phyloP scores from a whole-genome alignment of 92 coral and sea anemone genomes.

The Epizoanthus rinbou region DNA sequence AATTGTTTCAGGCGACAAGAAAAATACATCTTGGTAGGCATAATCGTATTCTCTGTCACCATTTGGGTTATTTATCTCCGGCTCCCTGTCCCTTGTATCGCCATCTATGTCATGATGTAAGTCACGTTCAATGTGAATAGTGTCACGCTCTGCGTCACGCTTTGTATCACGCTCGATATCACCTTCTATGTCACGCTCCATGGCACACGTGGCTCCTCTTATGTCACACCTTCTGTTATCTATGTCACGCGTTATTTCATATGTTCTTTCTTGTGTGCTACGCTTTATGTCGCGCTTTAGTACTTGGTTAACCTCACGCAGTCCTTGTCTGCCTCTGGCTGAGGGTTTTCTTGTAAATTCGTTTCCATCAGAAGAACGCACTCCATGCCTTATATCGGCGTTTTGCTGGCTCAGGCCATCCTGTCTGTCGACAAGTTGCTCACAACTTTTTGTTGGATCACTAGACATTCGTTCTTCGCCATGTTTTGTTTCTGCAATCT shows the following conservation, averaged over 20 bases:
- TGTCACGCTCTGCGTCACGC: background rate
- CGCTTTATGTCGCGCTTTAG: too few relatives aligned
- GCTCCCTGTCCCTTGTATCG: background rate
- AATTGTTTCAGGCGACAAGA: constrained; percentile 12
- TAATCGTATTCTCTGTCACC: constrained; percentile 11
- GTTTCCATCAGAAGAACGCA: background rate
- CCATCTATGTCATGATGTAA: background rate
- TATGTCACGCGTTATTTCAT: too few relatives aligned
- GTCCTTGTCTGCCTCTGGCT: too few relatives aligned
- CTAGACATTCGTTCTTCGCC: background rate
- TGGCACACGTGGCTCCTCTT: too few relatives aligned
- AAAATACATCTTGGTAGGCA: constrained; percentile 8
- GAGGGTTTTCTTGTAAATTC: background rate
- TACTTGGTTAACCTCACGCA: too few relatives aligned
- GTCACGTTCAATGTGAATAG: background rate
- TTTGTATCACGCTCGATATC: background rate
- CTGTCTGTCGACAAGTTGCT: background rate
- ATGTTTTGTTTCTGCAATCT: background rate
- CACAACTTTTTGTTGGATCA: background rate
- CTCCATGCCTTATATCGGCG: background rate
- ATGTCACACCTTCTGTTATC: too few relatives aligned
- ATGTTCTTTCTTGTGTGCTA: too few relatives aligned
- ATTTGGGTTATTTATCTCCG: background rate
- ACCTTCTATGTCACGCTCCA: background rate
- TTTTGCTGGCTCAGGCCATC: background rate